phyloP scores from a whole-genome alignment of 1,140 invertebrate genomes.

The Brachionus sp. region DNA sequence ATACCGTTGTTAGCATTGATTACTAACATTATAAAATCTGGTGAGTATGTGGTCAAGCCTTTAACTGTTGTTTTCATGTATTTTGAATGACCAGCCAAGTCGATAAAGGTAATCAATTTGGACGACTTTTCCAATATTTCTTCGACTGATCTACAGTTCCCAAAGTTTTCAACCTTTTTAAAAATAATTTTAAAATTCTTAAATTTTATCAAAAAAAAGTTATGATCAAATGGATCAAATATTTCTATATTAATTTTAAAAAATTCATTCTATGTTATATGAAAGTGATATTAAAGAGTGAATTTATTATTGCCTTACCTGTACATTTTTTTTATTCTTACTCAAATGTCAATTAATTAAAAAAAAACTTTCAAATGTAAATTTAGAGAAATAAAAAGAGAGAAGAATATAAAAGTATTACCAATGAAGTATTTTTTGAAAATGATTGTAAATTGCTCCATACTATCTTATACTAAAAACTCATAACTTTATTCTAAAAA shows the following conservation, averaged over 20 bases:
- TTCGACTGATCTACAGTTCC: constrained; percentile 82
- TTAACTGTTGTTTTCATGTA: constrained; percentile 91
- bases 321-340: neutral
- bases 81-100: constrained; percentile 91
- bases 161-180: constrained; percentile 45
- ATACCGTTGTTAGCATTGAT: constrained; percentile 69
- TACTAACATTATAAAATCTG: constrained; percentile 89
- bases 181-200: too few species aligned
- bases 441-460: neutral
- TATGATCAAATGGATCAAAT: too few species aligned
- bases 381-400: neutral
- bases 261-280: too few species aligned
- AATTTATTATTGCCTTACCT: neutral
- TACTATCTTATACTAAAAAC: neutral
- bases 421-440: constrained; percentile 8
- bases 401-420: neutral
- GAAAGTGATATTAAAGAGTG: too few species aligned
- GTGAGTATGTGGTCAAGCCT: constrained; percentile 85
- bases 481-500: neutral
- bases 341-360: neutral
- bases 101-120: constrained; percentile 77
- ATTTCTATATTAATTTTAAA: too few species aligned
- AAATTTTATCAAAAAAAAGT: too few species aligned
- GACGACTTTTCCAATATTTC: constrained; percentile 70
- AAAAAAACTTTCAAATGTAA: neutral